These are phyloP conservation scores for Amazona vittata DNA, from an alignment of 2,113 vertebrate species.

Conservation along the genomic window DNA sequence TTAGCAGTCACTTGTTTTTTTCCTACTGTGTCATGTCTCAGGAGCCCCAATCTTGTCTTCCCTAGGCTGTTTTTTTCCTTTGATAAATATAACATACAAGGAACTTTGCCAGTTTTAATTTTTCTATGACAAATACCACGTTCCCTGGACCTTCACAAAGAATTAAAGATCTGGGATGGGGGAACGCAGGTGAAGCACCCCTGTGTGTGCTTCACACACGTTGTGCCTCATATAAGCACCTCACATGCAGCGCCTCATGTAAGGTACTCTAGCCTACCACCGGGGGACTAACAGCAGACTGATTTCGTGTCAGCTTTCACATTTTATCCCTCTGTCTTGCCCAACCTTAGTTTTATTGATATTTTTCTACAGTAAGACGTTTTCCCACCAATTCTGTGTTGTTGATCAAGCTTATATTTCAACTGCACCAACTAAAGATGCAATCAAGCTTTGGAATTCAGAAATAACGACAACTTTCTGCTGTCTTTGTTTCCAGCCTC, in stretches of 20 bases:
- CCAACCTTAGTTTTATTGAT: not conserved
- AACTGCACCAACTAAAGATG: not conserved
- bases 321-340: not conserved
- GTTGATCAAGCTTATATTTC: not conserved
- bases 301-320: not conserved
- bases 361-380: not conserved
- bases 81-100: not conserved
- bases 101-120: not conserved
- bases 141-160: not conserved
- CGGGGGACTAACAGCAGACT: not conserved
- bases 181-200: not conserved
- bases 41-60: not conserved
- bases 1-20: not conserved
- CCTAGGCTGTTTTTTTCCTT: not conserved
- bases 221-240: accelerated
- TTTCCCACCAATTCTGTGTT: not conserved
- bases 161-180: not conserved
- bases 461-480: not conserved
- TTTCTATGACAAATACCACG: not conserved
- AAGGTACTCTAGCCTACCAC: not conserved
- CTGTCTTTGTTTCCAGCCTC: not conserved
- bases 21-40: not conserved
- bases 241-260: accelerated
- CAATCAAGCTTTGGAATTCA: not conserved
- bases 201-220: too few relatives aligned